Evolutionary conservation across 2,113 vertebrate species (phyloP), one percentile per base, ranked within the genome.

Genomic region (Raja brachyura): DNA sequence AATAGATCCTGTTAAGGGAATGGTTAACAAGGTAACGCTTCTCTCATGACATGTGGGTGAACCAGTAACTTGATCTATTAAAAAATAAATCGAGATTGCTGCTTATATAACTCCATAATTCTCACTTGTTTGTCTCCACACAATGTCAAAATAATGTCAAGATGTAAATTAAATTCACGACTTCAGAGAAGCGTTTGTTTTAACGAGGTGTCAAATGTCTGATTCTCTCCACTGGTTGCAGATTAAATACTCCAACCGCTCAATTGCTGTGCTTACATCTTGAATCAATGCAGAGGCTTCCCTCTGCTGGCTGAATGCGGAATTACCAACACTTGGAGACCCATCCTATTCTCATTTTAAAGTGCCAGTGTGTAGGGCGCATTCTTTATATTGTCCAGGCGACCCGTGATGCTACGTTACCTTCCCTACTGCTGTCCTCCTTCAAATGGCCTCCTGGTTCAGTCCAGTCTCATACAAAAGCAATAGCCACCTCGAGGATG

Each of bases 171-270:
- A 73, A 73, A 73, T 70, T 70, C 0, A 68, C 33, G 31, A 31
- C n/a, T 14, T 68, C 61, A 66, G 86, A 31, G n/a, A 63, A 90
- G 20, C 14, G 39, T 68, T 59, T 90, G 22, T 31, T 68, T 70
- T 70, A 66, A n/a, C 68, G 70, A n/a, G 88, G 33, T 92, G 73
- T 33, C 18, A 92, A 73, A 92, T 92, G 88, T 48, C 66, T 73
- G 18, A 11, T 48, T 92, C 88, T 73, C 88, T 92, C 88, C 31
- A 16, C 59, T 90, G 88, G 20, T 73, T 10, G 31, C 33, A 31
- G 86, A 33, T 68, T 90, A 9, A 90, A 68, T 66, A 66, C 59
- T 61, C 54, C 56, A 28, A 39, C 61, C 28, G 33, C 86, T 9
- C 66, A 39, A 25, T 10, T 48, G 59, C 22, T n/a, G 83, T 25